Evolutionary conservation across 2,888 invertebrate species (phyloP), one percentile per base, ranked within the genome.

Genomic region (Perithous albicinctus): DNA sequence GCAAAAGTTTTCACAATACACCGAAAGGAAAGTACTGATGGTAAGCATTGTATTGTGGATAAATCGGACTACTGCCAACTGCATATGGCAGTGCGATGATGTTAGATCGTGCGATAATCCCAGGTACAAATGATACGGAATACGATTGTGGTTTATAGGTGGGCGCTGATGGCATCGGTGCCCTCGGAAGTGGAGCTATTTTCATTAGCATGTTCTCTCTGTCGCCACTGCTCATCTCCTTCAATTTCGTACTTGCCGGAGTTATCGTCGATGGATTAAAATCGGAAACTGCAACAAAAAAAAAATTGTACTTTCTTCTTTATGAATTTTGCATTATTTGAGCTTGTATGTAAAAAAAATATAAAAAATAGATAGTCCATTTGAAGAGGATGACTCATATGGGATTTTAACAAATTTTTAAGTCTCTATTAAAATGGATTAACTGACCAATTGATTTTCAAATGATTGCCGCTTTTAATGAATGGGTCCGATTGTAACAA

Each of bases 31-130:
- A 56, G 41, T 79, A 82, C 18, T 32, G n/a, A n/a, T n/a, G 78
- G 61, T 82, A 76, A 79, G 82, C 54, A 67, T 59, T 79, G 82
- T 82, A 82, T 1, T 76, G 76, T 35, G 48, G 72, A 51, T 79
- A 79, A 76, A 82, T 76, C 18, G 75, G 76, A 76, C 72, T 66
- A 43, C 75, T 20, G n/a, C 78, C 72, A 61, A 82, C 12, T 18
- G 67, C 72, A 32, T 79, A 79, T 10, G 76, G n/a, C 15, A 76
- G 20, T 8, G 59, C 75, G 46, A 64, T 54, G 12, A 38, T 3
- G 32, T 61, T 66, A 54, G 67, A 5, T 1, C 61, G 72, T 61
- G 46, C 43, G 26, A 79, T 38, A 2, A 66, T 20, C 12, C 35
- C 46, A 12, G 75, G 46, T 38, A 54, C n/a, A 1, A 46, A 20